These are phyloP conservation scores for Melolontha melolontha DNA, from an alignment of 2,888 invertebrate genomes.

Conservation along the genomic window DNA sequence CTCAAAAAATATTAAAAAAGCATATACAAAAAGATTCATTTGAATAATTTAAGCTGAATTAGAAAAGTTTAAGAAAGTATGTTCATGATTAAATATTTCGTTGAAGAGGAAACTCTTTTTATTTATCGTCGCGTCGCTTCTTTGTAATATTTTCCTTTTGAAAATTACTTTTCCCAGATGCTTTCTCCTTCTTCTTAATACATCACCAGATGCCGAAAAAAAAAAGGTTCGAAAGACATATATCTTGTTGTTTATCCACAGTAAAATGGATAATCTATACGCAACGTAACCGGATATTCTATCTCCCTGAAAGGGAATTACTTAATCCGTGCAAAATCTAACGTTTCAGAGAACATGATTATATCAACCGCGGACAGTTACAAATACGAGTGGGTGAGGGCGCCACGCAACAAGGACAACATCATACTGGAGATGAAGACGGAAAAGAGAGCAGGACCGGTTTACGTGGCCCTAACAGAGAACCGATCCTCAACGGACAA, in stretches of 20 bases:
- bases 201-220: too few relatives aligned
- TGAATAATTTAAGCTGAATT: too few relatives aligned
- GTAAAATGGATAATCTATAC: conserved; percentile 14
- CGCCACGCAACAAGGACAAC: conserved; percentile 73
- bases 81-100: too few relatives aligned
- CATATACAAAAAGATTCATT: too few relatives aligned
- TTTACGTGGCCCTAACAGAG: conserved; percentile 70
- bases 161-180: too few relatives aligned
- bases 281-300: conserved; percentile 14
- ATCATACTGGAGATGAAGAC: conserved; percentile 72
- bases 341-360: conserved; percentile 70
- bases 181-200: too few relatives aligned
- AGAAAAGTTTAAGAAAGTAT: too few relatives aligned
- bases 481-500: conserved; percentile 63
- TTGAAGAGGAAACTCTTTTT: too few relatives aligned
- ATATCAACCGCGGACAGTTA: conserved; percentile 73
- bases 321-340: conserved; percentile 31
- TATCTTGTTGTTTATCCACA: conserved; percentile 7
- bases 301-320: conserved; percentile 53
- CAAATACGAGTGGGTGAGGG: conserved; percentile 75
- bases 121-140: too few relatives aligned
- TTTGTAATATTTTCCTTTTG: too few relatives aligned
- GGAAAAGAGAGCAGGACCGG: conserved; percentile 63
- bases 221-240: background rate
- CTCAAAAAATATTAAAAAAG: too few relatives aligned